Evolutionary conservation across 2,797 vertebrate genomes (phyloP).

Genomic region (Steatocranus sp.): DNA sequence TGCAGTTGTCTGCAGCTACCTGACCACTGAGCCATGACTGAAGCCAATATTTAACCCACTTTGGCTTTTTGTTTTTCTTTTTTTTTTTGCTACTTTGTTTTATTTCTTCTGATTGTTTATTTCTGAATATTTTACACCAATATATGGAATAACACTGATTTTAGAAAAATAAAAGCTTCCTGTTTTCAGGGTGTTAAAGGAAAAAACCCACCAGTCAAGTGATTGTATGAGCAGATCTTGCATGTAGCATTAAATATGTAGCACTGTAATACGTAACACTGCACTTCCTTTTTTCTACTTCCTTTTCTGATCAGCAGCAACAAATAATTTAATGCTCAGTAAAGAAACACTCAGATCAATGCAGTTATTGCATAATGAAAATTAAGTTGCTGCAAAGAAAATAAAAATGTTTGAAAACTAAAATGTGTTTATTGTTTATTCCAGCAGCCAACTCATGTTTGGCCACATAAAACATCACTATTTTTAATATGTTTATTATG

Average conservation of each 20-base stretch:
- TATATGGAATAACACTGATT: neutral
- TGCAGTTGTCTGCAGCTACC: neutral
- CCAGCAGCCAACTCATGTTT: neutral
- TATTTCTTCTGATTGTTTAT: neutral
- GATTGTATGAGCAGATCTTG: neutral
- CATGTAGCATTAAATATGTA: neutral
- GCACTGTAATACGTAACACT: neutral
- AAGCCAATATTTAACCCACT: neutral
- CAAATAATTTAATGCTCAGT: neutral
- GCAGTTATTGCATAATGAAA: neutral
- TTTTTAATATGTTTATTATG: neutral
- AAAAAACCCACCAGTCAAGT: neutral
- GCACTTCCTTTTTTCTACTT: neutral
- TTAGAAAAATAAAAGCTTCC: neutral
- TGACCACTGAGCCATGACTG: neutral
- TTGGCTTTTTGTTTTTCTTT: fast-evolving
- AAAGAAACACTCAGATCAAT: neutral
- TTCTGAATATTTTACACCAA: neutral
- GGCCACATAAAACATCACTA: neutral
- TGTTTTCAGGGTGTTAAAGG: neutral
- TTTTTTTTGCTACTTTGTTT: neutral
- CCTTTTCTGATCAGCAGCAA: neutral
- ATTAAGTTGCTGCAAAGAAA: neutral
- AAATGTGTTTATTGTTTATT: neutral
- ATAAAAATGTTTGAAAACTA: neutral